These are phyloP conservation scores for Takifugu bimaculatus DNA, from an alignment of 2,113 vertebrate species.

Conservation along the genomic window DNA sequence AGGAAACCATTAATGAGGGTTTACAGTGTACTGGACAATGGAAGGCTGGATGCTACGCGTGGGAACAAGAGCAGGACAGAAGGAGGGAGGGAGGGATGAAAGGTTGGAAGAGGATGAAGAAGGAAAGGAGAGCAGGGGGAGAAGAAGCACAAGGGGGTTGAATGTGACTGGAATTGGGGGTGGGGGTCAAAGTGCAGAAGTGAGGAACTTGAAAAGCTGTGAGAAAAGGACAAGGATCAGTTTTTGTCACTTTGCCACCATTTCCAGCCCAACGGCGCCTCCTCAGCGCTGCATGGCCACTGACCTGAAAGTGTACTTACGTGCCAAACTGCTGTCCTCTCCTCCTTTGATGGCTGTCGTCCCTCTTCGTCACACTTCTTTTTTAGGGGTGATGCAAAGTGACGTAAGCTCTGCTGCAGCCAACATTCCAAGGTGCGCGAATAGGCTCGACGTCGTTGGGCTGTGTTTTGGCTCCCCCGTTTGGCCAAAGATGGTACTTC, in stretches of 20 bases:
- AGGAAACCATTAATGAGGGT: slow-evolving; percentile 82
- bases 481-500: slow-evolving; percentile 39
- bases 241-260: slow-evolving; percentile 58
- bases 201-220: slow-evolving; percentile 23
- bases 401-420: slow-evolving; percentile 27
- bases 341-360: background rate
- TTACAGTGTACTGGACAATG: slow-evolving; percentile 74
- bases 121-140: slow-evolving; percentile 16
- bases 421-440: slow-evolving; percentile 10
- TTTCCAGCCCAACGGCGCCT: slow-evolving; percentile 44
- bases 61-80: slow-evolving; percentile 53
- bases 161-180: slow-evolving; percentile 15
- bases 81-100: slow-evolving; percentile 45
- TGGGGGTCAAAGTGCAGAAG: slow-evolving; percentile 29
- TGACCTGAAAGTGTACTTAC: background rate
- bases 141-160: slow-evolving; percentile 26
- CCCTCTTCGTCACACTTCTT: background rate
- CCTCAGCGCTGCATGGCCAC: slow-evolving; percentile 21
- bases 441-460: background rate
- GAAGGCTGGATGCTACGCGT: slow-evolving; percentile 57
- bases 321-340: slow-evolving; percentile 1
- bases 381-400: slow-evolving; percentile 13
- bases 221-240: slow-evolving; percentile 47
- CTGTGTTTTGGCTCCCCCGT: slow-evolving; percentile 49
- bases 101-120: slow-evolving; percentile 42